Evolutionary conservation across 2,888 invertebrate genomes (phyloP).

Genomic region (Bruchidius siliquastri): DNA sequence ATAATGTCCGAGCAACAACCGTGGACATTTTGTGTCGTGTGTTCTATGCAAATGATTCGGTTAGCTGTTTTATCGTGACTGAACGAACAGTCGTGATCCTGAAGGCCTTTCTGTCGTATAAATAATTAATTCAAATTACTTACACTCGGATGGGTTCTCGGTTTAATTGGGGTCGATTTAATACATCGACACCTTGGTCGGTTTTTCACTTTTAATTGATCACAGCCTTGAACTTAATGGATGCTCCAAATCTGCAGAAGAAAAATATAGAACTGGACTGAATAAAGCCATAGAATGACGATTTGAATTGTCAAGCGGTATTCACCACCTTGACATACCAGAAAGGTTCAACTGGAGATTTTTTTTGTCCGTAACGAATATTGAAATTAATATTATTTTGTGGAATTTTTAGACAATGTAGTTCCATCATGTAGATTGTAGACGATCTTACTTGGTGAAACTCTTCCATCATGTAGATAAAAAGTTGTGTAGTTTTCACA

Average conservation of each 20-base stretch:
- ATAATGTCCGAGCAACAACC: background rate
- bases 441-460: too few species aligned
- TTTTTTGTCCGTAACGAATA: too few species aligned
- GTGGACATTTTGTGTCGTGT: background rate
- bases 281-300: background rate
- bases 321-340: too few species aligned
- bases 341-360: too few species aligned
- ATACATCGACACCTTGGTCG: constrained; percentile 29
- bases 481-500: too few species aligned
- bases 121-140: constrained; percentile 37
- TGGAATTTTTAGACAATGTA: too few species aligned
- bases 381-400: too few species aligned
- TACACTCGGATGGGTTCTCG: constrained; percentile 28
- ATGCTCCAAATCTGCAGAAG: background rate
- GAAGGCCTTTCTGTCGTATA: background rate
- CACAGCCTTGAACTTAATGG: constrained; percentile 9
- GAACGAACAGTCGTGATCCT: background rate
- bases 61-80: constrained; percentile 27
- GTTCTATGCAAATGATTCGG: constrained; percentile 34
- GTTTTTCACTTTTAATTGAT: constrained; percentile 16
- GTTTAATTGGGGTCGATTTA: constrained; percentile 36
- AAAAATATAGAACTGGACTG: background rate
- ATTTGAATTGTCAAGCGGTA: too few species aligned
- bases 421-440: too few species aligned
- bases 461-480: too few species aligned